A percentile compares a stretch with the other conserved stretches of the same genome.
phyloP scores from a whole-genome alignment of 2,113 vertebrate genomes.

The Halcyon senegalensis region DNA sequence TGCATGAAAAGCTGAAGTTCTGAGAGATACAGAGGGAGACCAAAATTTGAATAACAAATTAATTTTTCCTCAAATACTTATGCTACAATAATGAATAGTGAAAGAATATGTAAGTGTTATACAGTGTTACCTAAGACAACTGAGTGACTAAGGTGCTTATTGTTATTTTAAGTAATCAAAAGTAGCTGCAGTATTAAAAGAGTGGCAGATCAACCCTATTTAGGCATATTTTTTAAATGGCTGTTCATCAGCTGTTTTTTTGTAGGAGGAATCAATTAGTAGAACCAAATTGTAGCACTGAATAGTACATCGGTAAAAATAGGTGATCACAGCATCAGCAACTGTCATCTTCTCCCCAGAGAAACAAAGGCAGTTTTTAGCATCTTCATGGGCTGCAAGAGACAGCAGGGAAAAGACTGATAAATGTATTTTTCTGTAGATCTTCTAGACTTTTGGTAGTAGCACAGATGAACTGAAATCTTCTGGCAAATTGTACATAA shows the following conservation, averaged over 20 bases:
- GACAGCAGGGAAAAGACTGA: not conserved
- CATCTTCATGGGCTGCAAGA: not conserved
- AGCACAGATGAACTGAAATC: not conserved
- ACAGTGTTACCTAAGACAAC: not conserved
- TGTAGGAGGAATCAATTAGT: slow-evolving; percentile 62
- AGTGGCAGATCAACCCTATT: slow-evolving; percentile 17
- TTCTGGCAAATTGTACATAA: not conserved
- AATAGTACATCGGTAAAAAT: slow-evolving; percentile 58
- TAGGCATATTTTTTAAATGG: slow-evolving; percentile 22
- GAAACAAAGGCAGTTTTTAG: slow-evolving; percentile 17
- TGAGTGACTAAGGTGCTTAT: slow-evolving; percentile 41
- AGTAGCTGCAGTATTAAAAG: slow-evolving; percentile 31
- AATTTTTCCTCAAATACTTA: not conserved
- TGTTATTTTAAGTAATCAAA: slow-evolving; percentile 54
- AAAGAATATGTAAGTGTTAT: not conserved
- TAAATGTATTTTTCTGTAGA: not conserved
- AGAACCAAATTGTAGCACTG: slow-evolving; percentile 4
- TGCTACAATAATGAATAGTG: not conserved
- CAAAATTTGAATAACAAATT: not conserved
- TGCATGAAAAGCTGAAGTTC: not conserved
- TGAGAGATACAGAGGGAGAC: not conserved
- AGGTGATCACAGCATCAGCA: slow-evolving; percentile 5
- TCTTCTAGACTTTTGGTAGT: not conserved
- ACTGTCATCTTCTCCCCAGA: not conserved
- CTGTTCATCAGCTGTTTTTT: slow-evolving; percentile 44